These are phyloP conservation scores for Vanessa tameamea DNA, from an alignment of 1,140 invertebrate species.

Conservation along the genomic window DNA sequence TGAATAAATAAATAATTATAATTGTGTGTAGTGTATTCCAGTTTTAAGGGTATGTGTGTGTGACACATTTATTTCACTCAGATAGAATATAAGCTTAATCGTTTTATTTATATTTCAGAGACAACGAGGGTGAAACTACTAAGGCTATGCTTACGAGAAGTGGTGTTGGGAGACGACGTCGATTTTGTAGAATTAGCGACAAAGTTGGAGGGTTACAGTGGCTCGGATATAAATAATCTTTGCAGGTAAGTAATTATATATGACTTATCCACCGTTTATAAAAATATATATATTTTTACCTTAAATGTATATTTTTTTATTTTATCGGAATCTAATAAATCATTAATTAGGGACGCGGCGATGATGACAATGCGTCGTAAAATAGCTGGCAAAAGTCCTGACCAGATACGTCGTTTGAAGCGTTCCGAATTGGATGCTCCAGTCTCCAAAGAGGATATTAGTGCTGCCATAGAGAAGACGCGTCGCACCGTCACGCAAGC, in stretches of 20 bases:
- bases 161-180: constrained; percentile 89
- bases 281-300: too few relatives aligned
- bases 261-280: too few relatives aligned
- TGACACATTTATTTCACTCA: too few relatives aligned
- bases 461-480: constrained; percentile 93
- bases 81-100: not conserved
- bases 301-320: too few relatives aligned
- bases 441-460: constrained; percentile 93
- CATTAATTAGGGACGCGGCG: constrained; percentile 90
- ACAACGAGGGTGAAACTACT: constrained; percentile 93
- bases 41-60: too few relatives aligned
- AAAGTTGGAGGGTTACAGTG: constrained; percentile 96
- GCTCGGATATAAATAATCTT: constrained; percentile 98
- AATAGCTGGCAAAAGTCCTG: constrained; percentile 94
- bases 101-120: constrained; percentile 61
- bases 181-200: constrained; percentile 90
- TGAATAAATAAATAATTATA: too few relatives aligned
- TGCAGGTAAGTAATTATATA: constrained; percentile 86
- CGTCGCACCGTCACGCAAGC: constrained; percentile 96
- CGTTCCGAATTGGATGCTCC: constrained; percentile 97
- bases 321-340: not conserved
- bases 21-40: too few relatives aligned
- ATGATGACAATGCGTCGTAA: constrained; percentile 99
- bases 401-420: constrained; percentile 95
- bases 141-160: constrained; percentile 95